A percentile compares a stretch with the other conserved stretches of the same genome.
phyloP scores from a whole-genome alignment of 1,140 invertebrate genomes.

The Drosophila arawakana region DNA sequence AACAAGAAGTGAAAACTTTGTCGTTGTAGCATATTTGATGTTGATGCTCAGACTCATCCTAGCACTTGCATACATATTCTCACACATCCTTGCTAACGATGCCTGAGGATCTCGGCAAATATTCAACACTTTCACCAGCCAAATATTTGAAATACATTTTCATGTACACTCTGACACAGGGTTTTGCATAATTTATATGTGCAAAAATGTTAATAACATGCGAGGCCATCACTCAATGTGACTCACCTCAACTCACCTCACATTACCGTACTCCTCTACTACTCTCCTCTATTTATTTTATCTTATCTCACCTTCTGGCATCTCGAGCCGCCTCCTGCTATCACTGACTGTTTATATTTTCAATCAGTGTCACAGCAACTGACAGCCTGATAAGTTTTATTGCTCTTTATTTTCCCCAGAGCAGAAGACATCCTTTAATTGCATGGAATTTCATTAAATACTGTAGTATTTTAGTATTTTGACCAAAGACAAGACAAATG shows the following conservation, averaged over 20 bases:
- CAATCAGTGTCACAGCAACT: constrained; percentile 71
- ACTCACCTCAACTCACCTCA: neutral
- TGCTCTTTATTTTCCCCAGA: constrained; percentile 14
- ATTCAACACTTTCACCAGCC: constrained; percentile 68
- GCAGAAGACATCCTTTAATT: constrained; percentile 38
- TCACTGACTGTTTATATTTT: constrained; percentile 70
- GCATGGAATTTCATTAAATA: constrained; percentile 37
- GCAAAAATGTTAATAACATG: constrained; percentile 71
- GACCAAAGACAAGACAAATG: constrained; percentile 33
- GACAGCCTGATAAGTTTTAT: constrained; percentile 68
- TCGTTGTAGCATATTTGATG: constrained; percentile 20
- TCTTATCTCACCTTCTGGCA: neutral
- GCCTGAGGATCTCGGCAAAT: constrained; percentile 36
- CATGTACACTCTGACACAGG: constrained; percentile 31
- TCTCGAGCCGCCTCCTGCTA: constrained; percentile 16
- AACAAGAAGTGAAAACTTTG: constrained; percentile 25
- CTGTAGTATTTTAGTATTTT: neutral
- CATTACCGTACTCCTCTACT: neutral
- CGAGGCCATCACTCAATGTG: constrained; percentile 33
- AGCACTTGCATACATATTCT: neutral
- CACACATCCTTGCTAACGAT: neutral
- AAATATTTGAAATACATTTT: constrained; percentile 75
- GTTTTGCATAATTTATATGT: constrained; percentile 73
- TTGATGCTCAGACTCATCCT: neutral
- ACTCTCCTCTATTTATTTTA: neutral